Conservation (phyloP, 2,888 invertebrate genomes). For the Ectemnius cavifrons region DNA sequence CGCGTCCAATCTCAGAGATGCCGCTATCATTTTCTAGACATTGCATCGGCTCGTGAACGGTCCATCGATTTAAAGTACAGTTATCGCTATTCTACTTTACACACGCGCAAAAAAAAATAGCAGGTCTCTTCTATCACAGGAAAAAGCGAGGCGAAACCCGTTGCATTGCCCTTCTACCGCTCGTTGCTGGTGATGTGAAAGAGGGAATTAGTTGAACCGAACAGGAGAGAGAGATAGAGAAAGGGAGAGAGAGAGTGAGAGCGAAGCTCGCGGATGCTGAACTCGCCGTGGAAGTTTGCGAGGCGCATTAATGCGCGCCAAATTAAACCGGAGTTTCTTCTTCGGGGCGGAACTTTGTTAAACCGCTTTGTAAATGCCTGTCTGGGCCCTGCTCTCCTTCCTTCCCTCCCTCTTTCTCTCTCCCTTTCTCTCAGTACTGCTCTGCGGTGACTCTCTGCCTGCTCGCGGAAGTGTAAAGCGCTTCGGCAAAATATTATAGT, state of each 20-base stretch:
- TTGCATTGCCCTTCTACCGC: not conserved
- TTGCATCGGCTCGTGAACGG: too few species aligned
- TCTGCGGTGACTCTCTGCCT: constrained; percentile 21
- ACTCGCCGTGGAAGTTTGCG: constrained; percentile 54
- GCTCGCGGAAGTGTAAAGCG: constrained; percentile 51
- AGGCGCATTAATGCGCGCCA: constrained; percentile 63
- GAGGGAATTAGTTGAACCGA: not conserved
- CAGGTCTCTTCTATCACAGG: not conserved
- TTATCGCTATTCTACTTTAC: too few species aligned
- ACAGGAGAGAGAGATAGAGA: too few species aligned
- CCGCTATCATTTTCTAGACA: too few species aligned
- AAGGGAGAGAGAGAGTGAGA: too few species aligned
- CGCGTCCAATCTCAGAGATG: too few species aligned
- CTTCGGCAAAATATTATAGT: constrained; percentile 49
- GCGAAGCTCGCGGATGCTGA: constrained; percentile 30
- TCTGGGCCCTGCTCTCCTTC: constrained; percentile 14
- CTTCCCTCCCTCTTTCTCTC: too few species aligned
- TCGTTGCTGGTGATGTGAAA: not conserved
- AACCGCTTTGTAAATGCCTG: constrained; percentile 64
- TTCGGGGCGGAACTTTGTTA: constrained; percentile 54
- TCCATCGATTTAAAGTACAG: too few species aligned
- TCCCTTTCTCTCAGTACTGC: too few species aligned
- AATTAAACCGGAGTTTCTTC: constrained; percentile 62
- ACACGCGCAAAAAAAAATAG: not conserved
- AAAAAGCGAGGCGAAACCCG: not conserved